phyloP scores from a whole-genome alignment of 1,140 invertebrate species.

The Idris sp. region DNA sequence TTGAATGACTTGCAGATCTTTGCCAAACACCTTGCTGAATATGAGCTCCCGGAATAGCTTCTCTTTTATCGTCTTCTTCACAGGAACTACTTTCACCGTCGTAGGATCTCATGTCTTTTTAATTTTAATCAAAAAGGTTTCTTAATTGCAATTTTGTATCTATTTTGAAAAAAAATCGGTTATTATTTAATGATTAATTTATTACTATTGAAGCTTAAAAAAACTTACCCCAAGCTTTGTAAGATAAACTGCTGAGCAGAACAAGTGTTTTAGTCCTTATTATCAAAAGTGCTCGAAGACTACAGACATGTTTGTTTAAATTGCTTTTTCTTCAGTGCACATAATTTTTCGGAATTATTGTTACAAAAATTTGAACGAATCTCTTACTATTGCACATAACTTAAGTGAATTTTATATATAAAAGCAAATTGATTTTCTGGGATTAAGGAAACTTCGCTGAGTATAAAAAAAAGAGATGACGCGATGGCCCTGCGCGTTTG shows the following conservation, averaged over 20 bases:
- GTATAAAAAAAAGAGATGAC: conserved; percentile 40
- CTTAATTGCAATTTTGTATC: conserved; percentile 15
- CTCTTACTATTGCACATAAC: conserved; percentile 12
- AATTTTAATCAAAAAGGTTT: no score
- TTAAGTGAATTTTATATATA: conserved; percentile 1
- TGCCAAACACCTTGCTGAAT: conserved; percentile 73
- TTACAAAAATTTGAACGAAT: no score
- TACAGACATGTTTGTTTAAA: no score
- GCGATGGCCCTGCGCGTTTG: conserved; percentile 59
- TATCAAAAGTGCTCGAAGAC: conserved; percentile 19
- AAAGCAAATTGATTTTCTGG: conserved; percentile 27
- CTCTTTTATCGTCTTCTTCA: conserved; percentile 74
- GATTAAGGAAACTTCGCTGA: conserved; percentile 19
- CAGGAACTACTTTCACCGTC: conserved; percentile 77
- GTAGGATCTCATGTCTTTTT: conserved; percentile 74
- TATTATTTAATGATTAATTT: no score
- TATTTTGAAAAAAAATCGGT: no score
- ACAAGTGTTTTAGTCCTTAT: no score
- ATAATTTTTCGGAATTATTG: no score
- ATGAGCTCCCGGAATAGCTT: conserved; percentile 70
- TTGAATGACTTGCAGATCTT: conserved; percentile 71
- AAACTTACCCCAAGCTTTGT: no score
- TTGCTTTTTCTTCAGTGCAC: no score
- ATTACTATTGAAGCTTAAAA: no score
- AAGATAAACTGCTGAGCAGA: no score